Conservation (phyloP, 2,113 vertebrate species). For the Ginglymostoma cirratum region DNA sequence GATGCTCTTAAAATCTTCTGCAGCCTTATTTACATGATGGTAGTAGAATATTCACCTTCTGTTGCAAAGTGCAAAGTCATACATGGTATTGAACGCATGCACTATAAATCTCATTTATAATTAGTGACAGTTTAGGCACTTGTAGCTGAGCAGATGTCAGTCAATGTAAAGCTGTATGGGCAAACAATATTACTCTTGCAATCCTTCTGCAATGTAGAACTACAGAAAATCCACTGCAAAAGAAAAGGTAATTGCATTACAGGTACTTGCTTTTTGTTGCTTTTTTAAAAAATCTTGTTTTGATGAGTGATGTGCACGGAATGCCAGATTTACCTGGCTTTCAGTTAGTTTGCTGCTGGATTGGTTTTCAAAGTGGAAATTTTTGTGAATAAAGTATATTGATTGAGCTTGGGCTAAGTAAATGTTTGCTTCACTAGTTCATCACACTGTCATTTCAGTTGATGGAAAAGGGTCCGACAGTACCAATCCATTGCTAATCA, state of each 20-base stretch:
- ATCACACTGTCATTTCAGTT: conserved; percentile 31
- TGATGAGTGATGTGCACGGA: conserved; percentile 48
- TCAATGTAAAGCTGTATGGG: conserved; percentile 51
- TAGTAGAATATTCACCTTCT: conserved; percentile 34
- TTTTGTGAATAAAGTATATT: conserved; percentile 37
- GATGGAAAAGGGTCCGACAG: conserved; percentile 21
- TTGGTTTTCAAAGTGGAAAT: conserved; percentile 34
- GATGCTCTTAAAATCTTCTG: conserved; percentile 14
- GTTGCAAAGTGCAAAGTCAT: conserved; percentile 11
- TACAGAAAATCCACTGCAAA: conserved; percentile 67
- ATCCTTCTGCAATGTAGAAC: conserved; percentile 58
- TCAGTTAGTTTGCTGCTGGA: conserved; percentile 25
- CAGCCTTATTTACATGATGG: background rate
- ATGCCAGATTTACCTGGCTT: conserved; percentile 21
- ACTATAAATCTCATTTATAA: conserved; percentile 50
- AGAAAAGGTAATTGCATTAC: conserved; percentile 67
- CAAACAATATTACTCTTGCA: conserved; percentile 56
- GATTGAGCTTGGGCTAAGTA: conserved; percentile 34
- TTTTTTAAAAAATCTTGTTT: conserved; percentile 61
- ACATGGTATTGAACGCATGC: conserved; percentile 2
- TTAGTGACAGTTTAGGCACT: conserved; percentile 59
- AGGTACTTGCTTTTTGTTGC: conserved; percentile 51
- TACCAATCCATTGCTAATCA: background rate
- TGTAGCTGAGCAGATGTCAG: conserved; percentile 64
- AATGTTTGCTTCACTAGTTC: conserved; percentile 37